Evolutionary conservation across 2,113 vertebrate species (phyloP).

Genomic region (Saccopteryx bilineata): DNA sequence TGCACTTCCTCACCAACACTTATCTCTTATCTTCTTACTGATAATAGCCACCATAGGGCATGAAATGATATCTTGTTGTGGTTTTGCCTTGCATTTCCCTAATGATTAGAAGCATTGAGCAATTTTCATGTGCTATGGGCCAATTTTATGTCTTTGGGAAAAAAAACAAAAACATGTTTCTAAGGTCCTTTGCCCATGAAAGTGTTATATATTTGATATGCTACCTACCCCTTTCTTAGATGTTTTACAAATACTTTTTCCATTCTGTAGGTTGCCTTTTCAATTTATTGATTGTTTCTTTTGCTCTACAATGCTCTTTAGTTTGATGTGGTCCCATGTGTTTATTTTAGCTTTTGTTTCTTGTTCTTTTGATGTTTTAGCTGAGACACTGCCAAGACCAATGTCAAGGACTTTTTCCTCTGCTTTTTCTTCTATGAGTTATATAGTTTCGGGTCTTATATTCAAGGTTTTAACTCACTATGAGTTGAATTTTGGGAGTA

Average conservation of each 20-base stretch:
- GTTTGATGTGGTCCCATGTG: background rate
- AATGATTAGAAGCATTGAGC: background rate
- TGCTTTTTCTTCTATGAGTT: background rate
- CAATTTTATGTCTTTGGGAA: background rate
- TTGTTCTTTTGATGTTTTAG: background rate
- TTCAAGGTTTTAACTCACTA: background rate
- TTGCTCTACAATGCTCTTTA: background rate
- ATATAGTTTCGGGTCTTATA: background rate
- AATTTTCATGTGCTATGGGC: background rate
- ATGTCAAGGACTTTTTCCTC: background rate
- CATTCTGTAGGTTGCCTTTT: background rate
- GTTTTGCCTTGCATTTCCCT: background rate
- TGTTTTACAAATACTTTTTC: background rate
- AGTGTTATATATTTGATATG: background rate
- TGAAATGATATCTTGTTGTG: background rate
- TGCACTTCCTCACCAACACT: background rate
- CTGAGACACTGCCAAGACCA: background rate
- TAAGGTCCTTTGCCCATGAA: background rate
- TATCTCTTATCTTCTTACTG: background rate
- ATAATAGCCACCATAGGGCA: too few relatives aligned
- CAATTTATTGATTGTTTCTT: background rate
- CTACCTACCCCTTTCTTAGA: background rate
- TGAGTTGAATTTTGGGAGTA: background rate
- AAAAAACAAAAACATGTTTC: background rate
- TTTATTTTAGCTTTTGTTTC: background rate